phyloP scores from a whole-genome alignment of 1,140 invertebrate species.

The Physella acuta region DNA sequence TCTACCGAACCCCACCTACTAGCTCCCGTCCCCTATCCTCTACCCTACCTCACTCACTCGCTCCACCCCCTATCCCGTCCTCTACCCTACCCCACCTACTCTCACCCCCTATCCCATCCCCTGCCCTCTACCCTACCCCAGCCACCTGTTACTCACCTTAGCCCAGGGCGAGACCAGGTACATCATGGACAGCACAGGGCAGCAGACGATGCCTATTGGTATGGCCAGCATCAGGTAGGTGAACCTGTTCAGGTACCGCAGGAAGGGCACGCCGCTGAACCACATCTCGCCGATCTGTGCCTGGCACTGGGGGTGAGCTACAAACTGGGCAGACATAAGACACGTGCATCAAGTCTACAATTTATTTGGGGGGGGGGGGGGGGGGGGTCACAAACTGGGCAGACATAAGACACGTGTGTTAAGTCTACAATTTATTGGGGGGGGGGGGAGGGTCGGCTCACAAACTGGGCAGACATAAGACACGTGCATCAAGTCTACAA shows the following conservation, averaged over 20 bases:
- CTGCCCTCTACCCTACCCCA: background rate
- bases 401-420: too few relatives aligned
- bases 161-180: slow-evolving; percentile 91
- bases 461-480: too few relatives aligned
- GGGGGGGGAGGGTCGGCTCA: too few relatives aligned
- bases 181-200: slow-evolving; percentile 86
- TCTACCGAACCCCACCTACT: background rate
- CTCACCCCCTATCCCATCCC: too few relatives aligned
- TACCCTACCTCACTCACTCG: background rate
- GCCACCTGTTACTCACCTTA: slow-evolving; percentile 61
- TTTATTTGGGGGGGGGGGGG: too few relatives aligned
- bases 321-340: too few relatives aligned
- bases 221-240: slow-evolving; percentile 85
- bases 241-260: slow-evolving; percentile 90
- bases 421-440: too few relatives aligned
- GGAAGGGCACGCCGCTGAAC: slow-evolving; percentile 93
- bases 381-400: too few relatives aligned
- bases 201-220: slow-evolving; percentile 86
- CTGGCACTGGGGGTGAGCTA: slow-evolving; percentile 95
- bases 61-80: too few relatives aligned
- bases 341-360: too few relatives aligned
- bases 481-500: too few relatives aligned
- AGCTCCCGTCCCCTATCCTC: background rate
- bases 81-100: too few relatives aligned
- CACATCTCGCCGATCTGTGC: slow-evolving; percentile 93